These are phyloP conservation scores for Cherax destructor DNA, from an alignment of 1,140 invertebrate genomes.

Conservation along the genomic window DNA sequence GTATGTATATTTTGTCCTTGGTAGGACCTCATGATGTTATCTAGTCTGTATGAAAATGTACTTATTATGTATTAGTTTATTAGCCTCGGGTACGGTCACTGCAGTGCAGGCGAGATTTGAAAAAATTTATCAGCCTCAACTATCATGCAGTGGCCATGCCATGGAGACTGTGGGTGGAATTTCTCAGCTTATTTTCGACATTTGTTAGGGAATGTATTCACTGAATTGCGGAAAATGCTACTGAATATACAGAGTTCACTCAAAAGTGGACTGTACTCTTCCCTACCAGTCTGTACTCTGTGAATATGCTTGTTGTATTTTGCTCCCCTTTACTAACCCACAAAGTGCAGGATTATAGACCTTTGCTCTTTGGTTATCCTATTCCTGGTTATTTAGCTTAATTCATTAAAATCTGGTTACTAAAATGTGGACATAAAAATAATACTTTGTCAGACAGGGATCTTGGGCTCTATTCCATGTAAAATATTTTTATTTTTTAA, in stretches of 20 bases:
- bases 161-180: constrained; percentile 29
- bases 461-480: not conserved
- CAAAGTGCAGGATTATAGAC: constrained; percentile 8
- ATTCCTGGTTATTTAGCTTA: not conserved
- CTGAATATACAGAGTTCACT: constrained; percentile 4
- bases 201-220: constrained; percentile 24
- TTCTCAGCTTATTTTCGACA: constrained; percentile 53
- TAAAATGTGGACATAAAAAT: not conserved
- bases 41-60: constrained; percentile 69
- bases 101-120: constrained; percentile 10
- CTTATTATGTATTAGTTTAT: constrained; percentile 52
- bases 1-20: constrained; percentile 69
- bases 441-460: not conserved
- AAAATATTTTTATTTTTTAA: not conserved
- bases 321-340: constrained; percentile 36
- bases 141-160: constrained; percentile 20
- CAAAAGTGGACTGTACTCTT: constrained; percentile 2
- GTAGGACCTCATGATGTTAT: constrained; percentile 66
- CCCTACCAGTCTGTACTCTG: constrained; percentile 36
- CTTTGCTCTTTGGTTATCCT: constrained; percentile 16
- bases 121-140: not conserved
- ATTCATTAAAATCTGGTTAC: constrained; percentile 2
- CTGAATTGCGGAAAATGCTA: constrained; percentile 10
- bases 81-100: constrained; percentile 22
- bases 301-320: constrained; percentile 49